phyloP scores from a whole-genome alignment of 2,113 vertebrate species.

The Myrmecophaga tridactyla region DNA sequence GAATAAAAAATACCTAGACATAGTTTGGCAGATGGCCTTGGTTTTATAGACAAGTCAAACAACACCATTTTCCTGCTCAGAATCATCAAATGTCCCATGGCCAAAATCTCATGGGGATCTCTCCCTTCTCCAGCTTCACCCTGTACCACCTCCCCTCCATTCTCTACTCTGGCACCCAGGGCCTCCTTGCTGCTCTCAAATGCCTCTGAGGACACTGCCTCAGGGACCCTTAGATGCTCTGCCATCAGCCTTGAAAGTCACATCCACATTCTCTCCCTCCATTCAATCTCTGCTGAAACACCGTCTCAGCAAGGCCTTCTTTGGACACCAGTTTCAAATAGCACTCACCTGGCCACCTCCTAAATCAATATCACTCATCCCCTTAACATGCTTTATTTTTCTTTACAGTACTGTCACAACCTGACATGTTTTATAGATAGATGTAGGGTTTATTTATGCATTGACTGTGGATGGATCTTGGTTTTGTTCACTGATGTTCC shows the following conservation, averaged over 20 bases:
- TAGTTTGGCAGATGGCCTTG: neutral
- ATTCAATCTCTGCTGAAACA: neutral
- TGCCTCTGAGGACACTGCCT: neutral
- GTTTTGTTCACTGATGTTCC: neutral
- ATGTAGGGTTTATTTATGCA: neutral
- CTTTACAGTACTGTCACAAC: neutral
- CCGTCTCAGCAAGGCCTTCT: neutral
- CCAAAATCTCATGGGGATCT: too few relatives aligned
- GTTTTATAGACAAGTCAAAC: neutral
- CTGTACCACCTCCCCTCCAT: neutral
- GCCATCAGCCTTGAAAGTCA: neutral
- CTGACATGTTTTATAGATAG: neutral
- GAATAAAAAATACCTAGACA: conserved; percentile 10
- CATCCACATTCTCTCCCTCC: neutral
- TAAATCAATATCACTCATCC: neutral
- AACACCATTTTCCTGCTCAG: conserved; percentile 4
- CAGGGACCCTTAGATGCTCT: neutral
- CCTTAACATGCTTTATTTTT: neutral
- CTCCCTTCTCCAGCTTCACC: neutral
- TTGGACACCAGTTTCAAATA: neutral
- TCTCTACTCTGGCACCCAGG: neutral
- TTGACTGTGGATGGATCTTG: too few relatives aligned
- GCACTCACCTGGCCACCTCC: neutral
- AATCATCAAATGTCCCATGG: neutral
- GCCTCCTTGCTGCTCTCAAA: neutral